Base-by-base conservation (phyloP, 2,113 vertebrate species). In the Phaetusa simplex region DNA sequence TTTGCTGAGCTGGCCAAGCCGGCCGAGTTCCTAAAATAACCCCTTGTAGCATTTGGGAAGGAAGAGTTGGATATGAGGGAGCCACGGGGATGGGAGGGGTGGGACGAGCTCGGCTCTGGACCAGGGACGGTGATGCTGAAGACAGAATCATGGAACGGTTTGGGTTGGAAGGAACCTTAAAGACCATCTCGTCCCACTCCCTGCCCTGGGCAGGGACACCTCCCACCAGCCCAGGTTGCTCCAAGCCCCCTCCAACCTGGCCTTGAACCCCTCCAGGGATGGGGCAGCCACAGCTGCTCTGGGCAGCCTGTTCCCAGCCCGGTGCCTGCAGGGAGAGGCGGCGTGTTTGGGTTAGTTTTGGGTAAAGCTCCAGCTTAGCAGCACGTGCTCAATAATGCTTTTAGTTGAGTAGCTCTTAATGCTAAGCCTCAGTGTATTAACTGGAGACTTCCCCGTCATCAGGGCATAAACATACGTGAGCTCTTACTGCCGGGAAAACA, bases 401-500 rank as follows among this genome's bases (percentile, higher is more conserved):
- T 88, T 56, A 84, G 90, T 78, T 97, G 94, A 82, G 92, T 83
- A 84, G 2, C 56, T 90, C 91, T 87, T 92, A 88, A 47, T 55
- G 80, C 94, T 96, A 86, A 96, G 82, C 95, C 94, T 72, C 64
- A 4, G 70, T 79, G 94, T 84, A 24, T 97, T 90, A 95, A 90
- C 76, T 80, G 74, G 26, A 22, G 92, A 8, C 67, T 94, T 96
- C 32, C 62, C 50, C 5, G 38, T 27, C 15, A 40, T 43, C 1
- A 4, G 81, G 89, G 73, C 82, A 90, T 59, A 59, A 96, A 93
- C 80, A 78, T 0, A 32, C 45, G 14, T 0, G 14, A 88, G 78
- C 40, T 79, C 66, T 52, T 7, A 9, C 27, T 58, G 76, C 86
- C 12, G 7, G 47, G 72, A 12, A 72, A 67, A 34, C 7, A 7